phyloP scores from a whole-genome alignment of 2,113 vertebrate species.

The Boleophthalmus pectinirostris region DNA sequence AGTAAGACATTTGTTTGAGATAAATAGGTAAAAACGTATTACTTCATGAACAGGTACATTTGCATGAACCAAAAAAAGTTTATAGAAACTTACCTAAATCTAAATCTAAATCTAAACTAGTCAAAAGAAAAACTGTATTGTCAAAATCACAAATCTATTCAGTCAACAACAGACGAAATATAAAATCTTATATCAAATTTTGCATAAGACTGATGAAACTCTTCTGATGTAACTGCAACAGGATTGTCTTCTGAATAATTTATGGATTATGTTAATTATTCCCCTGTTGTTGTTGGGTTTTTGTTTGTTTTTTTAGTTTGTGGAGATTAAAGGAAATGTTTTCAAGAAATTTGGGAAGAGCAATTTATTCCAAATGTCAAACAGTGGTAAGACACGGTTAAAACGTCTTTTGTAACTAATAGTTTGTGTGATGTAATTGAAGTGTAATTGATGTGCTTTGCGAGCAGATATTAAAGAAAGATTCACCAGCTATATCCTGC shows the following conservation, averaged over 20 bases:
- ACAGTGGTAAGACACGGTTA: slow-evolving; percentile 85
- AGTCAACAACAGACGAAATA: slow-evolving; percentile 13
- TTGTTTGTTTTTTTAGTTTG: slow-evolving; percentile 88
- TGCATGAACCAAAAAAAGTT: too few species aligned
- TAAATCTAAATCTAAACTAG: too few species aligned
- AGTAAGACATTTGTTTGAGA: too few species aligned
- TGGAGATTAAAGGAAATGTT: slow-evolving; percentile 99
- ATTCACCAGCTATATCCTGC: slow-evolving; percentile 93
- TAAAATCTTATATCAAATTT: background rate
- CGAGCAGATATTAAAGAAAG: slow-evolving; percentile 94
- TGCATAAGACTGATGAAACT: slow-evolving; percentile 15
- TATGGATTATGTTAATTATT: background rate
- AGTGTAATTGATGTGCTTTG: background rate
- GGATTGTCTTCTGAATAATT: slow-evolving; percentile 4
- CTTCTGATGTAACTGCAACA: slow-evolving; percentile 14
- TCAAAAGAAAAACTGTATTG: background rate
- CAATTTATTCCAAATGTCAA: slow-evolving; percentile 99
- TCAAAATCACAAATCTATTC: background rate
- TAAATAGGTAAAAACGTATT: too few species aligned
- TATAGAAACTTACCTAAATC: too few species aligned
- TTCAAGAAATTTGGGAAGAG: slow-evolving; percentile 99
- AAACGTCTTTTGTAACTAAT: background rate
- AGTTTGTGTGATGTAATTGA: background rate
- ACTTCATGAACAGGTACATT: too few species aligned
- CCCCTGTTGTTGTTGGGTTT: slow-evolving; percentile 40